A percentile compares a stretch with the other conserved stretches of the same genome.
These are phyloP conservation scores for Cenopis cana DNA, from an alignment of 2,888 invertebrate genomes.

Conservation along the genomic window DNA sequence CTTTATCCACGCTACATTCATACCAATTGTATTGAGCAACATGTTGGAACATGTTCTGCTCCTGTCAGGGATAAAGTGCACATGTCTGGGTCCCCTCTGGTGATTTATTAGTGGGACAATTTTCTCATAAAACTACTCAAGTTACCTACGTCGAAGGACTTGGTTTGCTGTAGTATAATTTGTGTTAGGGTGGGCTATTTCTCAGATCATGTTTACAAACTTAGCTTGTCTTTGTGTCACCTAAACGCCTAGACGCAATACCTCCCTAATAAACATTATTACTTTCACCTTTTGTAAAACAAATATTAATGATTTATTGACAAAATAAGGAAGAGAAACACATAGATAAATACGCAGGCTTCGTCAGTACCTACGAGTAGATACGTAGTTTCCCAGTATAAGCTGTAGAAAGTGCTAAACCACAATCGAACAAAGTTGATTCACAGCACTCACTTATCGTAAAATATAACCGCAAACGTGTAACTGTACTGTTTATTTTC, in stretches of 20 bases:
- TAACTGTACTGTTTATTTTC: constrained; percentile 23
- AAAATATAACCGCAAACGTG: constrained; percentile 25
- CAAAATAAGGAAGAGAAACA: no score
- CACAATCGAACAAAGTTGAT: constrained; percentile 15
- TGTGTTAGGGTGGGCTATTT: not conserved
- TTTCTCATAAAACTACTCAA: constrained; percentile 50
- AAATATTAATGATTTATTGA: no score
- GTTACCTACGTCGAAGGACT: constrained; percentile 34
- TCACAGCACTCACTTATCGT: constrained; percentile 20
- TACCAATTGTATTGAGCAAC: constrained; percentile 40
- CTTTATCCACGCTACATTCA: constrained; percentile 18
- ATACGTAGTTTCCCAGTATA: not conserved
- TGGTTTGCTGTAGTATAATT: not conserved
- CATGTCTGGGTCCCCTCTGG: constrained; percentile 50
- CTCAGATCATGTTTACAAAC: no score
- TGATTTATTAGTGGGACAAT: constrained; percentile 51
- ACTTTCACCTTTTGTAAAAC: constrained; percentile 1
- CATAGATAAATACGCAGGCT: no score
- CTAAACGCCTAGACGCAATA: no score
- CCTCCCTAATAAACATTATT: not conserved
- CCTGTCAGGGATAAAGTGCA: constrained; percentile 46
- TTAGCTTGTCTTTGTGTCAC: no score
- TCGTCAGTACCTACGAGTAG: no score
- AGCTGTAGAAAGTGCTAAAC: constrained; percentile 23
- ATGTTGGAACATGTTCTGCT: constrained; percentile 53